Conservation (phyloP, 2,888 invertebrate species). For the Drosophila rellima region DNA sequence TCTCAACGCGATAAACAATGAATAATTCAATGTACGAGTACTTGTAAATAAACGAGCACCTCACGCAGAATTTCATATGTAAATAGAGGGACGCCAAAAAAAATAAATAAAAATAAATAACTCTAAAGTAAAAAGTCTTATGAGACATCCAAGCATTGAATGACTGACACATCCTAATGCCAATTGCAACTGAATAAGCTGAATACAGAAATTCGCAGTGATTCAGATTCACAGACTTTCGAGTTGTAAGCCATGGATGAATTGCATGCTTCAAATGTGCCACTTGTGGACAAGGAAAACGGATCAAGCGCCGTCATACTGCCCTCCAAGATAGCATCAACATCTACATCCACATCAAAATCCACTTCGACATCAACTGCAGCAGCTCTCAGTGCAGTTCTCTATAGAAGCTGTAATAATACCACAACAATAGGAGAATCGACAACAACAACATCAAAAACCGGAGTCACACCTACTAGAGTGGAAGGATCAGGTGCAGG, state of each 20-base stretch:
- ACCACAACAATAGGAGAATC: slow-evolving; percentile 37
- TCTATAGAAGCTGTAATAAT: slow-evolving; percentile 51
- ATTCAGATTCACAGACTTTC: slow-evolving; percentile 6
- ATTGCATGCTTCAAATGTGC: slow-evolving; percentile 54
- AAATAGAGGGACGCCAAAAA: slow-evolving; percentile 43
- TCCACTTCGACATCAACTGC: slow-evolving; percentile 10
- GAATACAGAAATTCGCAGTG: slow-evolving; percentile 9
- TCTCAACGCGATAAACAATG: slow-evolving; percentile 43
- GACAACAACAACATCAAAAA: neutral
- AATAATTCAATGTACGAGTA: slow-evolving; percentile 42
- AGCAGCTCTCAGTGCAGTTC: slow-evolving; percentile 46
- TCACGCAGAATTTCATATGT: slow-evolving; percentile 28
- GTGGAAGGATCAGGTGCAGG: slow-evolving; percentile 14
- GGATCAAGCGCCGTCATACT: slow-evolving; percentile 58
- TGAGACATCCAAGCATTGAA: slow-evolving; percentile 22
- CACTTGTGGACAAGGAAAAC: slow-evolving; percentile 63
- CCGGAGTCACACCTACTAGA: slow-evolving; percentile 28
- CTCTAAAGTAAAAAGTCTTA: slow-evolving; percentile 8
- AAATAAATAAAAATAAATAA: slow-evolving; percentile 10
- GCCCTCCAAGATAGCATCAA: slow-evolving; percentile 40
- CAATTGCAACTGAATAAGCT: slow-evolving; percentile 28
- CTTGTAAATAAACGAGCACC: neutral
- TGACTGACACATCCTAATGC: slow-evolving; percentile 33
- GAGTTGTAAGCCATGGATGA: slow-evolving; percentile 54
- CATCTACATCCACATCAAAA: slow-evolving; percentile 22